Evolutionary conservation across 2,888 invertebrate species (phyloP), one percentile per base, ranked within the genome.

Genomic region (Atethmia centrago): DNA sequence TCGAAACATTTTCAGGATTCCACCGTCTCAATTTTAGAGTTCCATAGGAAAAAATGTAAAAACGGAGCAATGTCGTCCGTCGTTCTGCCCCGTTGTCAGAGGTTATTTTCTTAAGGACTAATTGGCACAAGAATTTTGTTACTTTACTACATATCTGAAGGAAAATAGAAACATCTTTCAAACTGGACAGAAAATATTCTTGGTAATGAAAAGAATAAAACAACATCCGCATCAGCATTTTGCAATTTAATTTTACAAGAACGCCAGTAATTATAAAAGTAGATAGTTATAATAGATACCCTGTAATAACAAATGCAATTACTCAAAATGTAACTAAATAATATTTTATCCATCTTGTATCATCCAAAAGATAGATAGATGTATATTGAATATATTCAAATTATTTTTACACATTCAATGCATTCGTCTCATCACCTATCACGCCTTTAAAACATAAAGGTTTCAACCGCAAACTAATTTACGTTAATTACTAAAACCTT

Each of bases 101-200:
- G 58, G 49, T 65, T 80, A 81, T 84, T 81, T 83, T 84, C 67
- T 71, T 65, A 81, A 76, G 45, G 81, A 84, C 77, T 80, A 71
- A 80, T 84, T 84, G 84, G 77, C 81, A 84, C 67, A 75, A 49
- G 81, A 81, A 81, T 75, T 47, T 81, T 62, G 51, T 81, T 71
- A 64, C 59, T 64, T 68, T 80, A 45, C 40, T 69, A 63, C 53
- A 74, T 70, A 67, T 78, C 65, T 69, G 12, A 53, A 80, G 56
- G 28, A 80, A 83, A 67, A 78, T 68, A 82, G 31, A 51, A 70
- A 59, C 53, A 45, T 67, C 55, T 70, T 83, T 61, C 40, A 72
- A 66, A 53, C 21, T 45, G 25, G 49, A 67, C 51, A 55, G 42
- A 66, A 70, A 28, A 77, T 68, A 45, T 55, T 55, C 12, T 75